These are phyloP conservation scores for Eupristina koningsbergeri DNA, from an alignment of 1,140 invertebrate species.

Conservation along the genomic window DNA sequence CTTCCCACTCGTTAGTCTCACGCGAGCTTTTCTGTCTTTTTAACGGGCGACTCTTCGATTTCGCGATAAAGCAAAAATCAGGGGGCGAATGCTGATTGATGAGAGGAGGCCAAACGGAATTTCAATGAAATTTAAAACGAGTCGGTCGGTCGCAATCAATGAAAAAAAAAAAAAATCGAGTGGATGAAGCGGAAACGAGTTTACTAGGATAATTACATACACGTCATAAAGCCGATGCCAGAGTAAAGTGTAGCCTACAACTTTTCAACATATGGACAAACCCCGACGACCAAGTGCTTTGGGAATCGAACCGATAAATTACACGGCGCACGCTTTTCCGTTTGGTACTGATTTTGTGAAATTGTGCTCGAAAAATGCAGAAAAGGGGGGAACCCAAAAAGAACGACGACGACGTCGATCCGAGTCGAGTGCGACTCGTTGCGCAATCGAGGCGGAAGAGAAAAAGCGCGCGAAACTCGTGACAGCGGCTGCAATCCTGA, in stretches of 20 bases:
- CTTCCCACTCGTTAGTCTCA: not conserved
- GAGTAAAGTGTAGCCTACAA: conserved; percentile 8
- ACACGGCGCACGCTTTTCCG: not conserved
- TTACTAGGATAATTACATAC: conserved; percentile 14
- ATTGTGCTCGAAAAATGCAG: not conserved
- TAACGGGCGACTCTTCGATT: not conserved
- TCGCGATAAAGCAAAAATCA: no score
- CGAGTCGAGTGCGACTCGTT: not conserved
- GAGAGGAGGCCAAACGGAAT: not conserved
- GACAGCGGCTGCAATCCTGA: not conserved
- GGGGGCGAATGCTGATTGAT: no score
- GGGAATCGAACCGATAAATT: not conserved
- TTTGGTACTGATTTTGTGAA: no score
- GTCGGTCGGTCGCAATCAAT: not conserved
- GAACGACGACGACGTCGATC: no score
- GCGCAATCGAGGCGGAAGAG: not conserved
- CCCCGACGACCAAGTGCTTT: not conserved
- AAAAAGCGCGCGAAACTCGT: conserved; percentile 16
- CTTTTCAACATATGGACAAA: not conserved
- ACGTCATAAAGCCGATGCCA: not conserved
- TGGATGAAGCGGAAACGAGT: conserved; percentile 12
- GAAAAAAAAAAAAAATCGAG: not conserved
- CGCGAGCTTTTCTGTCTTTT: not conserved
- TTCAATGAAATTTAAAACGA: no score
- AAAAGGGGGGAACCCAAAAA: not conserved